Evolutionary conservation across 2,797 vertebrate species (phyloP).

Genomic region (Ptychobarbus kaznakovi): DNA sequence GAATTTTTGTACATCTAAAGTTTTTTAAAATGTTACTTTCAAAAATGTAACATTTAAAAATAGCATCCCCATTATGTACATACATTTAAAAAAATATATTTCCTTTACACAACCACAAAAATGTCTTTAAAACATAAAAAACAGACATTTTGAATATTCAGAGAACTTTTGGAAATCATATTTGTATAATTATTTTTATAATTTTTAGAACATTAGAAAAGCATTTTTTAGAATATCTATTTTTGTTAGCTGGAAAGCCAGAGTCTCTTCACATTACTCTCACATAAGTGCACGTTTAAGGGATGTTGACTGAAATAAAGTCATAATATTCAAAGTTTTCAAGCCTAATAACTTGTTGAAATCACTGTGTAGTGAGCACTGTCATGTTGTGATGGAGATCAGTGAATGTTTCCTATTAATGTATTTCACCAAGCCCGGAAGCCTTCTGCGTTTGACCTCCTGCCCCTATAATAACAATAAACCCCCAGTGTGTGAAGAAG

Average conservation of each 20-base stretch:
- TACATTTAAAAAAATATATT: neutral
- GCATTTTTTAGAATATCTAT: neutral
- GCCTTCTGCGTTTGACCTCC: conserved; percentile 44
- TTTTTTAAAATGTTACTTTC: no score
- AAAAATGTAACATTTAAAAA: neutral
- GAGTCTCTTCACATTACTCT: neutral
- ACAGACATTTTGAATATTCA: neutral
- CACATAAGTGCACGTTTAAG: neutral
- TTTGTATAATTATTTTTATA: neutral
- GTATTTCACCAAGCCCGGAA: conserved; percentile 6
- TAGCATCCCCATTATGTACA: neutral
- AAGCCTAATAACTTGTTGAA: neutral
- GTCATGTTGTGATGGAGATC: conserved; percentile 36
- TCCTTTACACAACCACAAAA: neutral
- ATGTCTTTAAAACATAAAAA: neutral
- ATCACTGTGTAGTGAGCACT: conserved; percentile 8
- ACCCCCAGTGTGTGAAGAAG: conserved; percentile 46
- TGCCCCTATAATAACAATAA: conserved; percentile 48
- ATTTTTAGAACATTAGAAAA: neutral
- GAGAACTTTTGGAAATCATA: neutral
- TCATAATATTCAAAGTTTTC: neutral
- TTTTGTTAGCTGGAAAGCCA: neutral
- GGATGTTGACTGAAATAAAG: neutral
- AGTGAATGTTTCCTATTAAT: conserved; percentile 42
- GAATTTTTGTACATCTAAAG: neutral